Conservation (phyloP, 2,113 vertebrate genomes). For the Tupaia chinensis region DNA sequence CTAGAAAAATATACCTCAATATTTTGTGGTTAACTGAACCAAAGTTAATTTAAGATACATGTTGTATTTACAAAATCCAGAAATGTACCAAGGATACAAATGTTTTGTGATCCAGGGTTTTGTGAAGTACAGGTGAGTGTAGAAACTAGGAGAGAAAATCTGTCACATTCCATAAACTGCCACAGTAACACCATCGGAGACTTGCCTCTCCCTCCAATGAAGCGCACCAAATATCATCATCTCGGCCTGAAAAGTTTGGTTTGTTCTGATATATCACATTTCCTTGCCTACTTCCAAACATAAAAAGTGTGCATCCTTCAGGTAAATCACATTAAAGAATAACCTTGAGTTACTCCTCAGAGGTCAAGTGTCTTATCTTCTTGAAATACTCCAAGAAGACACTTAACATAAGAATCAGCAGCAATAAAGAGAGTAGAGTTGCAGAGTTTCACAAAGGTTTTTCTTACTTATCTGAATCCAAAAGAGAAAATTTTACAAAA, state of each 20-base stretch:
- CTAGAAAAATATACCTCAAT: background rate
- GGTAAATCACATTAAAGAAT: background rate
- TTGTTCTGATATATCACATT: background rate
- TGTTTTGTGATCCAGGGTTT: background rate
- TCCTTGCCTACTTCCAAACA: background rate
- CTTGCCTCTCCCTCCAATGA: background rate
- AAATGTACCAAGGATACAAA: background rate
- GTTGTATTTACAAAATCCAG: background rate
- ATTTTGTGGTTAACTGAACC: background rate
- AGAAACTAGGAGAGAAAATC: background rate
- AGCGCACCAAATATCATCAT: background rate
- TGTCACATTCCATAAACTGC: background rate
- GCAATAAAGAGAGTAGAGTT: background rate
- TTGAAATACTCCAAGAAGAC: background rate
- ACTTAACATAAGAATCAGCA: background rate
- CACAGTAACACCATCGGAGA: background rate
- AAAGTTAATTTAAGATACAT: background rate
- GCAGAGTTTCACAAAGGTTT: background rate
- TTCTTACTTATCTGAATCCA: background rate
- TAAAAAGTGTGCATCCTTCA: background rate
- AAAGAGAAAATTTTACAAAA: background rate
- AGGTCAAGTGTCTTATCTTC: background rate
- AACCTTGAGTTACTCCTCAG: background rate
- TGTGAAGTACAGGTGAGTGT: background rate
- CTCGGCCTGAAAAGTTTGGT: background rate